Percentiles rank a stretch among this genome's conserved stretches.
Conservation (phyloP, 2,888 invertebrate genomes). For the Anarsia innoxiella region DNA sequence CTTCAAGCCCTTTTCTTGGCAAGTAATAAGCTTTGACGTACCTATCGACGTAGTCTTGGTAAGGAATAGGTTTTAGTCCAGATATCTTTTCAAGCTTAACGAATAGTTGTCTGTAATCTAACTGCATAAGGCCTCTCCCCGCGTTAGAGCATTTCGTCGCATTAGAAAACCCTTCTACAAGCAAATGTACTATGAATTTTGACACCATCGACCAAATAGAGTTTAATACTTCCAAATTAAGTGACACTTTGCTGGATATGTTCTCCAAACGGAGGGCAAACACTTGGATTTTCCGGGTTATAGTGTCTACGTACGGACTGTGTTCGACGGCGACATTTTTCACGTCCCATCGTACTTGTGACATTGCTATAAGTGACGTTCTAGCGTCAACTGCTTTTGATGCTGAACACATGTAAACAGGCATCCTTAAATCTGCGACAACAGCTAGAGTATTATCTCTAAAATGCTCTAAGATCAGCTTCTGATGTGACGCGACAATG, state of each 20-base stretch:
- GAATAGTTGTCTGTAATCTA: slow-evolving; percentile 96
- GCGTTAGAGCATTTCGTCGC: slow-evolving; percentile 97
- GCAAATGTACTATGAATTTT: slow-evolving; percentile 87
- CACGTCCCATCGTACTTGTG: slow-evolving; percentile 95
- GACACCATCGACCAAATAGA: slow-evolving; percentile 92
- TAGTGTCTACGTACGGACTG: slow-evolving; percentile 88
- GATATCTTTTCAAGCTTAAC: slow-evolving; percentile 93
- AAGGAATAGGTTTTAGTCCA: slow-evolving; percentile 87
- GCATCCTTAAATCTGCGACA: slow-evolving; percentile 84
- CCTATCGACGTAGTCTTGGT: slow-evolving; percentile 91
- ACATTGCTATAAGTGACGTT: slow-evolving; percentile 87
- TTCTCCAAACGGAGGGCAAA: slow-evolving; percentile 87
- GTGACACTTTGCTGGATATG: slow-evolving; percentile 79
- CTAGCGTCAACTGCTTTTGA: slow-evolving; percentile 86
- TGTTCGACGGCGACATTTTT: slow-evolving; percentile 97
- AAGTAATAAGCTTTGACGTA: slow-evolving; percentile 98
- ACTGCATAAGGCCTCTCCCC: slow-evolving; percentile 97
- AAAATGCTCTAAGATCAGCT: slow-evolving; percentile 81
- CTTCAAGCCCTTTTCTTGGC: slow-evolving; percentile 89
- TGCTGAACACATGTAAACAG: slow-evolving; percentile 91
- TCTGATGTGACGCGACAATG: slow-evolving; percentile 83
- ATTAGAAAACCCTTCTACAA: slow-evolving; percentile 95
- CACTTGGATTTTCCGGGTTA: slow-evolving; percentile 83
- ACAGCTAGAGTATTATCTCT: slow-evolving; percentile 83
- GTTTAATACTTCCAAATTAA: slow-evolving; percentile 80